phyloP scores from a whole-genome alignment of 2,888 invertebrate genomes.

The Hydraecia micacea region DNA sequence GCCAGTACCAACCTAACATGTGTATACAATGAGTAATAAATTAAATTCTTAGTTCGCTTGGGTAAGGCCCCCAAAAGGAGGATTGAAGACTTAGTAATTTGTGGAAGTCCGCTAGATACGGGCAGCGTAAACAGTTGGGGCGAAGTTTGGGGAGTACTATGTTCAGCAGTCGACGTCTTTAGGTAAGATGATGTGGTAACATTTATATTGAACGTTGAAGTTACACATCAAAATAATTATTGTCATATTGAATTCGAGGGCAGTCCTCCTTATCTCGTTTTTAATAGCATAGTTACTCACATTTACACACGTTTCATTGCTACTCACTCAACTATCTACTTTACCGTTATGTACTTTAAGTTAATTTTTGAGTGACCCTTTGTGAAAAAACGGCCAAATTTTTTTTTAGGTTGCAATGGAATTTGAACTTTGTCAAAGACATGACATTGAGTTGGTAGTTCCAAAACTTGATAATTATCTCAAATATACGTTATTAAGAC shows the following conservation, averaged over 20 bases:
- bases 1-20: not conserved
- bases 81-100: not conserved
- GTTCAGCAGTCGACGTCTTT: not conserved
- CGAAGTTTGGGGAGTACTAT: not conserved
- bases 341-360: not conserved
- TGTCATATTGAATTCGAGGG: not conserved
- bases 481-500: not conserved
- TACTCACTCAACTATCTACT: not conserved
- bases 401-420: not conserved
- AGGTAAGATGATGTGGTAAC: not conserved
- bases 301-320: not conserved
- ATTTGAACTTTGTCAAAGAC: not conserved
- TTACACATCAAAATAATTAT: not conserved
- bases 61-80: not conserved
- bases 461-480: not conserved
- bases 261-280: not conserved
- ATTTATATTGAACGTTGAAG: not conserved
- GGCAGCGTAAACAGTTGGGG: not conserved
- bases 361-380: too few species aligned
- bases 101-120: not conserved
- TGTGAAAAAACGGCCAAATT: too few species aligned
- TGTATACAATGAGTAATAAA: not conserved
- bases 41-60: not conserved
- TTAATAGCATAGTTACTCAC: not conserved
- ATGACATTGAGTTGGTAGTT: not conserved